Evolutionary conservation across 2,888 invertebrate genomes (phyloP), one percentile per base, ranked within the genome.

Genomic region (Linyphia triangularis): DNA sequence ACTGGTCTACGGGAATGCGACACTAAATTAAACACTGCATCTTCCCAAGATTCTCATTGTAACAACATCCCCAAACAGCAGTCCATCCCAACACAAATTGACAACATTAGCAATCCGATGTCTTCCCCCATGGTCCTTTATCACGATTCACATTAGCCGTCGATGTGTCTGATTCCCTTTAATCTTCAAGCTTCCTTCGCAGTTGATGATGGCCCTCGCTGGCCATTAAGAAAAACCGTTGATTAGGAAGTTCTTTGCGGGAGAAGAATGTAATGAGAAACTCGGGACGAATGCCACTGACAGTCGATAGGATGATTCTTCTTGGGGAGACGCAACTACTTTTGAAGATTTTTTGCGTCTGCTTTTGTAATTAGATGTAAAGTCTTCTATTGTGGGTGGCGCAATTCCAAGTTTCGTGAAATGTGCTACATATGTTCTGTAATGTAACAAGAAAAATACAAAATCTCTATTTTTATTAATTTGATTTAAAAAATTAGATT

Each of bases 81-180:
- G n/a, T n/a, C n/a, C n/a, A n/a, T n/a, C n/a, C n/a, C 51, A 16
- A 5, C n/a, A 51, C 51, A 51, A 13, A 51, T n/a, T 51, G 51
- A 5, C 16, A 5, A 13, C 51, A 51, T 51, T 51, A 51, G 16
- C 13, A 9, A 51, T 40, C 40, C 16, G 9, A 51, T 51, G 16
- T n/a, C 16, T 1, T 13, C 5, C n/a, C 51, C 51, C 16, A 51
- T 13, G 2, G 59, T 16, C 59, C 61, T 37, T 16, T 75, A 37
- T 75, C 59, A 61, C 24, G 61, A 13, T 33, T 75, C 37, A 24
- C 59, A 75, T 37, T 61, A 75, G 33, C 9, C 16, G 13, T 51
- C 51, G 9, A 0, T 51, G 51, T 51, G 51, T 51, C 51, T n/a
- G 3, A 51, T 51, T n/a, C 51, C 51, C 51, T 16, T 51, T 51